These are phyloP conservation scores for Rhinoderma darwinii DNA, from an alignment of 2,113 vertebrate species.

Conservation along the genomic window DNA sequence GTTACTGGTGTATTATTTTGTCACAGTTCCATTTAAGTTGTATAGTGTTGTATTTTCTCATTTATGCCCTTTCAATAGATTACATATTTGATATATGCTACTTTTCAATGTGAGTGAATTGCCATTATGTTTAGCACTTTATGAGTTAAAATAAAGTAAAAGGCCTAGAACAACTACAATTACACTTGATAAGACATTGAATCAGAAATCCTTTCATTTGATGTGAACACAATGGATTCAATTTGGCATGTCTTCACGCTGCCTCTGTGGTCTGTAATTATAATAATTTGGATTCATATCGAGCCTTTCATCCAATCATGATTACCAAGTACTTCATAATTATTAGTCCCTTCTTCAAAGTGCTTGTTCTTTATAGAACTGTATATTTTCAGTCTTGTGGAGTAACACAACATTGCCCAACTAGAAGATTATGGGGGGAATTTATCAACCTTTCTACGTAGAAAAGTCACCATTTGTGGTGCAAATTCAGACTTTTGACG, in stretches of 20 bases:
- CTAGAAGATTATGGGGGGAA: neutral
- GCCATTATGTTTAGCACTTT: neutral
- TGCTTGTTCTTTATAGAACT: slow-evolving; percentile 8
- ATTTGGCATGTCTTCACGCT: slow-evolving; percentile 58
- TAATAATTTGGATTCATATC: slow-evolving; percentile 59
- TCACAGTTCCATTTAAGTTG: neutral
- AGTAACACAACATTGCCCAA: slow-evolving; percentile 25
- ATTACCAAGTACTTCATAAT: slow-evolving; percentile 55
- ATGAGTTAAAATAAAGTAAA: slow-evolving; percentile 49
- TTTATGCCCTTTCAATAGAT: neutral
- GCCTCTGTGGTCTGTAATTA: slow-evolving; percentile 53
- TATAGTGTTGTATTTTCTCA: neutral
- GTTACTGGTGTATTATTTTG: neutral
- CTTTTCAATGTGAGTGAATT: neutral
- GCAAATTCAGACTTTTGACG: neutral
- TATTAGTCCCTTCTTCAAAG: slow-evolving; percentile 44
- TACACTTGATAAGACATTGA: slow-evolving; percentile 59
- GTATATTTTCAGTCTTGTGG: slow-evolving; percentile 31
- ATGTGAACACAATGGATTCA: slow-evolving; percentile 59
- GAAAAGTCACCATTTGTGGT: neutral
- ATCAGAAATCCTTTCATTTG: slow-evolving; percentile 58
- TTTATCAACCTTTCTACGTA: too few relatives aligned
- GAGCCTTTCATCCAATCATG: slow-evolving; percentile 58
- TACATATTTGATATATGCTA: neutral
- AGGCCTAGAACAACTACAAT: slow-evolving; percentile 48